phyloP scores from a whole-genome alignment of 1,140 invertebrate species.

The Aporrectodea caliginosa region DNA sequence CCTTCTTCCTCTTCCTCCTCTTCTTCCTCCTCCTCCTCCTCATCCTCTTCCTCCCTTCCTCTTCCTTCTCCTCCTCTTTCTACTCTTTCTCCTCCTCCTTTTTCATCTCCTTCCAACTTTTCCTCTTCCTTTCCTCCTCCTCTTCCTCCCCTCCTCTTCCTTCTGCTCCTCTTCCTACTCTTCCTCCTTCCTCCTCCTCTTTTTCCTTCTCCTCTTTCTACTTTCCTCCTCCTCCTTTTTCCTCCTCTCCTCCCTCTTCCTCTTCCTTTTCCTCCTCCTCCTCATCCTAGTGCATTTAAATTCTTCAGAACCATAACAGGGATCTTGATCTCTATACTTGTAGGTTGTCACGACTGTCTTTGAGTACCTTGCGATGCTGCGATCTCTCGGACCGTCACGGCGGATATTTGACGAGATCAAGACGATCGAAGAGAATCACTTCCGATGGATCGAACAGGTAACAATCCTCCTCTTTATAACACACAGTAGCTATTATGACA shows the following conservation, averaged over 20 bases:
- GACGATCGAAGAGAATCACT: conserved; percentile 49
- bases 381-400: conserved; percentile 38
- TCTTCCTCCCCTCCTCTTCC: background rate
- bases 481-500: conserved; percentile 7
- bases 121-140: no score
- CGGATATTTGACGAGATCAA: conserved; percentile 46
- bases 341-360: conserved; percentile 46
- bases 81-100: background rate
- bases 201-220: no score
- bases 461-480: background rate
- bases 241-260: background rate
- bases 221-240: background rate
- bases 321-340: no score
- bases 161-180: no score
- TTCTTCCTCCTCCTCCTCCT: background rate
- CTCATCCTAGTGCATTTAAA: no score
- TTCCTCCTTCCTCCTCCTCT: no score
- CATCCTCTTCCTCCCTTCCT: no score
- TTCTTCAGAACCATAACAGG: no score
- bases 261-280: no score
- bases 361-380: conserved; percentile 46
- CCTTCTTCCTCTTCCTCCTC: background rate
- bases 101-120: no score
- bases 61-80: no score
- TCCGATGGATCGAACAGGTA: conserved; percentile 52